Evolutionary conservation across 2,797 vertebrate genomes (phyloP).

Genomic region (Acestrorhynchus altus): DNA sequence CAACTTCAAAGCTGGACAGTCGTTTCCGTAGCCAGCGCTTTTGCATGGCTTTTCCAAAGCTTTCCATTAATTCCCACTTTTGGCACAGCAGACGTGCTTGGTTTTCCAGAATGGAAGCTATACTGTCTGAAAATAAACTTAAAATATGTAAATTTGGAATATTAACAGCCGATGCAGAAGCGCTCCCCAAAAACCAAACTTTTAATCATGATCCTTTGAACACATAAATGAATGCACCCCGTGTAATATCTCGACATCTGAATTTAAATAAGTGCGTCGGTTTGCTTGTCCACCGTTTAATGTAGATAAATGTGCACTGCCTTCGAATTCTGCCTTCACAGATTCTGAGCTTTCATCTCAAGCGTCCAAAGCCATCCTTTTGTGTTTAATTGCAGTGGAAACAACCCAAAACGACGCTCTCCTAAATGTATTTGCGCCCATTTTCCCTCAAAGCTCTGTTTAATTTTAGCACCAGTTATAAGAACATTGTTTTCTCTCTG

Average conservation of each 20-base stretch:
- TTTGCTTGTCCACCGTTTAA: slow-evolving; percentile 4
- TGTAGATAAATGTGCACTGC: slow-evolving; percentile 16
- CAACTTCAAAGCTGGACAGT: slow-evolving; percentile 63
- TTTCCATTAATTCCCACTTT: slow-evolving; percentile 46
- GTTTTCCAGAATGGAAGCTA: slow-evolving; percentile 32
- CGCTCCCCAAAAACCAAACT: slow-evolving; percentile 15
- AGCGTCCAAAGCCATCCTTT: neutral
- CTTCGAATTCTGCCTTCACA: neutral
- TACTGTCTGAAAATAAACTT: slow-evolving; percentile 43
- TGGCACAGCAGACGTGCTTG: slow-evolving; percentile 35
- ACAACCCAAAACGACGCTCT: neutral
- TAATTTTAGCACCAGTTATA: neutral
- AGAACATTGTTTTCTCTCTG: neutral
- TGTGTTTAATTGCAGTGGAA: slow-evolving; percentile 12
- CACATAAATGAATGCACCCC: neutral
- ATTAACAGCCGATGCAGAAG: slow-evolving; percentile 48
- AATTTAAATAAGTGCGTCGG: slow-evolving; percentile 29
- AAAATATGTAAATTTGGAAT: slow-evolving; percentile 54
- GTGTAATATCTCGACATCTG: slow-evolving; percentile 1
- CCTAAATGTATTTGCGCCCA: neutral
- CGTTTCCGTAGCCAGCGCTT: slow-evolving; percentile 74
- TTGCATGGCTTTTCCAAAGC: slow-evolving; percentile 46
- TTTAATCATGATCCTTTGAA: slow-evolving; percentile 35
- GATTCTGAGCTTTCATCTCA: neutral
- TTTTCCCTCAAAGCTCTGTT: neutral